Evolutionary conservation across 64 coral and sea anemone species (phyloP), one percentile per base, ranked within the genome.

Genomic region (Anthopleura sola): DNA sequence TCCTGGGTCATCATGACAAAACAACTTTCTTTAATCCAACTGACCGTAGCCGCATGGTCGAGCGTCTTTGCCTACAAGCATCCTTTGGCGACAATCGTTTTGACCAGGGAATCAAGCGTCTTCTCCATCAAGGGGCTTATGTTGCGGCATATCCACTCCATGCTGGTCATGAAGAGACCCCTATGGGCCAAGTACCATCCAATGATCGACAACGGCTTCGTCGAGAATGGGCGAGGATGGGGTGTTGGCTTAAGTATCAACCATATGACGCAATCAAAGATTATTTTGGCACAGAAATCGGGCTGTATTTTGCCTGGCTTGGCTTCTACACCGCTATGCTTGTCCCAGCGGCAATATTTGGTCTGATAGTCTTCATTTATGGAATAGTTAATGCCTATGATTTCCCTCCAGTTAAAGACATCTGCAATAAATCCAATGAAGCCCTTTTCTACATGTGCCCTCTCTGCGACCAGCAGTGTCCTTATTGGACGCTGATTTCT

Each of bases 281-380:
- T 78, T 99, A 99, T 68, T 99, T 92, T 60, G 97, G 97, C 5
- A 94, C 90, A 34, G 92, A 94, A 84, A 87, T 99, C 17, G 93
- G 97, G 32, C 85, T 99, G 6, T 99, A 99, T 83, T 99, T 99
- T 48, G 87, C 97, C 23, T 99, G 97, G 97, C 90, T 99, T 84
- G 97, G 97, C 7, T 94, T 95, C 64, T 99, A 99, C 78, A 95
- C 92, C 1, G 85, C 89, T 33, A 92, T 99, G 89, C 90, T 99
- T 11, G 82, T 99, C 9, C 97, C 97, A 75, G 90, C 97, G 1
- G 97, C 97, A 31, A 84, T 99, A 33, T 88, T 99, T 86, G 97
- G 97, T 46, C 31, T 99, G 17, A 36, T 92, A 36, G 90, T 91
- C 36, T 99, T 99, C 53, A 78, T 99, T 40, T 99, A 99, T 48